Conservation (phyloP, 2,113 vertebrate species). For the Indri indri region DNA sequence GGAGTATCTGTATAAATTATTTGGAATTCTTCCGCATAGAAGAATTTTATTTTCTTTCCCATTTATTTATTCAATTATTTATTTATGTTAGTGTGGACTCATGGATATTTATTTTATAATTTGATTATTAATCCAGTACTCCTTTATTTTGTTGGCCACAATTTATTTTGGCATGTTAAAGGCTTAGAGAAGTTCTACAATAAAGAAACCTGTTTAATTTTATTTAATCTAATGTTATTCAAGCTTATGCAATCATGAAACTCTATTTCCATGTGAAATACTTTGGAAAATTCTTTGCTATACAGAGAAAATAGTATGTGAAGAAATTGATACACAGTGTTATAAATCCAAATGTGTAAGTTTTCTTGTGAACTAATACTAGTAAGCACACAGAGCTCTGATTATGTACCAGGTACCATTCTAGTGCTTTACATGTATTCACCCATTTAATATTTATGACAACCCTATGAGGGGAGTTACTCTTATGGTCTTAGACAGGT, state of each 20-base stretch:
- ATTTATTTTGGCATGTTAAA: not conserved
- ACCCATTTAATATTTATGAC: not conserved
- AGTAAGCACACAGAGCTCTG: not conserved
- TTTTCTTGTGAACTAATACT: not conserved
- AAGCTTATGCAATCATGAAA: not conserved
- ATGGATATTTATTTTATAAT: not conserved
- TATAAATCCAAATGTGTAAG: not conserved
- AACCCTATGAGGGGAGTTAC: too few species aligned
- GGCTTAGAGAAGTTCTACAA: not conserved
- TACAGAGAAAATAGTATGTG: not conserved
- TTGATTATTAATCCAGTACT: not conserved
- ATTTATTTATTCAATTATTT: not conserved
- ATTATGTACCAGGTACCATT: not conserved
- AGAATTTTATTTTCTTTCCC: not conserved
- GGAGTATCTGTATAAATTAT: not conserved
- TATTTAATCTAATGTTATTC: slow-evolving; percentile 26
- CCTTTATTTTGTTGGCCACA: slow-evolving; percentile 7
- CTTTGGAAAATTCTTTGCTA: not conserved
- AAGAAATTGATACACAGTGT: not conserved
- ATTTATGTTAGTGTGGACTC: not conserved
- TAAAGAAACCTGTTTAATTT: slow-evolving; percentile 11
- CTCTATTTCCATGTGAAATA: not conserved
- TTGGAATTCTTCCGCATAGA: not conserved
- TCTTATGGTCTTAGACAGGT: not conserved
- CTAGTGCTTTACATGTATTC: not conserved